These are phyloP conservation scores for Myotis planiceps DNA, from an alignment of 2,797 vertebrate species.

Conservation along the genomic window DNA sequence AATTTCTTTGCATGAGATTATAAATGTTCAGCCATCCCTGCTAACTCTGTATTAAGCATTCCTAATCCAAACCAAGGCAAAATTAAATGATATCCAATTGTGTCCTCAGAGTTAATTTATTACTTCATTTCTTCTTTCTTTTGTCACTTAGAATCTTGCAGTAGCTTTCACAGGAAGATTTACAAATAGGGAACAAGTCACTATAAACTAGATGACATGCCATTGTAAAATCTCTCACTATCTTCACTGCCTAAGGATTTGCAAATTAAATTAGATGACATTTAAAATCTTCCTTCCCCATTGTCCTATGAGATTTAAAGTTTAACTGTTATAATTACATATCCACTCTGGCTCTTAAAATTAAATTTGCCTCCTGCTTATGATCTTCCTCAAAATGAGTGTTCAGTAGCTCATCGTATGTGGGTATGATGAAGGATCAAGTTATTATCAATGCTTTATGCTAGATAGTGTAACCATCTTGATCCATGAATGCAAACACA, in stretches of 20 bases:
- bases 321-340: slow-evolving; percentile 18
- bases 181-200: slow-evolving; percentile 37
- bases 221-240: background rate
- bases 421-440: background rate
- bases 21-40: background rate
- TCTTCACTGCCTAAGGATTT: slow-evolving; percentile 22
- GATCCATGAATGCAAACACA: background rate
- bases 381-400: background rate
- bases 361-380: background rate
- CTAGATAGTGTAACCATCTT: background rate
- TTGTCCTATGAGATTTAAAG: background rate
- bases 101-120: slow-evolving; percentile 16
- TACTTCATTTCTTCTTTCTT: slow-evolving; percentile 25
- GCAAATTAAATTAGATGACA: background rate
- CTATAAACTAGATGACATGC: slow-evolving; percentile 15
- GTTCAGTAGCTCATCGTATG: background rate
- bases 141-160: background rate
- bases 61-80: slow-evolving; percentile 11
- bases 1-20: background rate
- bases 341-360: slow-evolving; percentile 13
- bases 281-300: slow-evolving; percentile 1
- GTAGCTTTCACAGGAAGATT: slow-evolving; percentile 45
- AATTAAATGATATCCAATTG: background rate
- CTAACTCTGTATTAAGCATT: background rate
- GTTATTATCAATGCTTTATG: background rate